Evolutionary conservation across 2,113 vertebrate species (phyloP), one percentile per base, ranked within the genome.

Genomic region (Mesocricetus auratus): DNA sequence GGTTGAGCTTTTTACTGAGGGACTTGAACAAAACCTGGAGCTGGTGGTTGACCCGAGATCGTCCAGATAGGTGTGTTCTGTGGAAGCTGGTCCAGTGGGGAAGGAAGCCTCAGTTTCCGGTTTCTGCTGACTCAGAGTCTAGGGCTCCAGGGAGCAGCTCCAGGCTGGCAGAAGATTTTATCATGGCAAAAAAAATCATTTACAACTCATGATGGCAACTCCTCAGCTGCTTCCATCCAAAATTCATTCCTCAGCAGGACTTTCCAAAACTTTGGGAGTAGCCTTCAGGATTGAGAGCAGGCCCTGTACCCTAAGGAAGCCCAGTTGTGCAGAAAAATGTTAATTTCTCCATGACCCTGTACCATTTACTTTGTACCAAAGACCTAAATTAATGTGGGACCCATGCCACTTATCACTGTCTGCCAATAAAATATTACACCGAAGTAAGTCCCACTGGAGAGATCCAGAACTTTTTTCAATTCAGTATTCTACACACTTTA

Each of bases 31-130:
- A 82, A 75, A 73, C 39, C 12, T 26, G n/a, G 36, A 68, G 83
- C 7, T 31, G 56, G 26, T 68, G 75, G 58, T 58, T n/a, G 60
- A 86, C 53, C 62, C 50, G 45, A 90, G 21, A 53, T 45, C 45
- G 73, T 15, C 29, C 78, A 94, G 86, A 75, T 45, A 42, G 31
- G 60, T n/a, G 50, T 6, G 0, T 29, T 60, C 60, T 4, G 1
- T 24, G 9, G 60, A 86, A 50, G 42, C 86, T 50, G 36, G 71
- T 92, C 6, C 45, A 58, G 10, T 85, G 1, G 19, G 71, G 93
- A 94, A 97, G 97, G 96, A 97, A 98, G 33, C 33, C 85, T 79
- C 8, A 90, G 81, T 74, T 97, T 97, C 97, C 93, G 93, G 90
- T 93, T 81, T 92, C 90, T 88, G 66, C 97, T 96, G 97, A 96